phyloP scores from a whole-genome alignment of 1,140 invertebrate genomes.

The Drosophila santomea region DNA sequence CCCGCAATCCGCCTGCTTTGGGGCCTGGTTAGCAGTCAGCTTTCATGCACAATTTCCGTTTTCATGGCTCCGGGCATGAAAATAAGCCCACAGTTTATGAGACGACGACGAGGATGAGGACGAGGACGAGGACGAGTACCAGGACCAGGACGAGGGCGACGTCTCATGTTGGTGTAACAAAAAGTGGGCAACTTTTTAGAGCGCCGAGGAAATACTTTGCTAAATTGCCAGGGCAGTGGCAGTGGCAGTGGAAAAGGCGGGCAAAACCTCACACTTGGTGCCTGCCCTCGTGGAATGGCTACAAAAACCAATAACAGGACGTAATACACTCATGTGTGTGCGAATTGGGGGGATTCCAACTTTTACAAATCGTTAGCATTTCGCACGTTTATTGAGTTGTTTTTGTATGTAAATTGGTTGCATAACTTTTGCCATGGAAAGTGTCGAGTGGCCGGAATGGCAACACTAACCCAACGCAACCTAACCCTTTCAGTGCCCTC shows the following conservation, averaged over 20 bases:
- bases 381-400: constrained; percentile 83
- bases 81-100: constrained; percentile 79
- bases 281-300: constrained; percentile 40
- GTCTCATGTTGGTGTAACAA: constrained; percentile 58
- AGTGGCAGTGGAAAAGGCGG: background rate
- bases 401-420: constrained; percentile 83
- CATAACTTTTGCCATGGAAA: constrained; percentile 75
- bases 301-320: constrained; percentile 68
- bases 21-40: constrained; percentile 35
- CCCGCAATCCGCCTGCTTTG: constrained; percentile 14
- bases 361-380: constrained; percentile 83
- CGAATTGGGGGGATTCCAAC: constrained; percentile 46
- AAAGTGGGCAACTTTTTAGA: constrained; percentile 78
- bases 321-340: constrained; percentile 42
- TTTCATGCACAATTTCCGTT: constrained; percentile 81
- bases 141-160: background rate
- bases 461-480: constrained; percentile 50
- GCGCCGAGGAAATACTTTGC: constrained; percentile 78
- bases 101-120: background rate
- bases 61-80: constrained; percentile 58
- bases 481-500: constrained; percentile 58
- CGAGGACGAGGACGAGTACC: background rate
- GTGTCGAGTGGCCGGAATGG: constrained; percentile 70
- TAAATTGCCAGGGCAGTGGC: constrained; percentile 73
- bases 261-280: constrained; percentile 3